These are phyloP conservation scores for Lagocephalus sceleratus DNA, from an alignment of 2,797 vertebrate genomes.

Conservation along the genomic window DNA sequence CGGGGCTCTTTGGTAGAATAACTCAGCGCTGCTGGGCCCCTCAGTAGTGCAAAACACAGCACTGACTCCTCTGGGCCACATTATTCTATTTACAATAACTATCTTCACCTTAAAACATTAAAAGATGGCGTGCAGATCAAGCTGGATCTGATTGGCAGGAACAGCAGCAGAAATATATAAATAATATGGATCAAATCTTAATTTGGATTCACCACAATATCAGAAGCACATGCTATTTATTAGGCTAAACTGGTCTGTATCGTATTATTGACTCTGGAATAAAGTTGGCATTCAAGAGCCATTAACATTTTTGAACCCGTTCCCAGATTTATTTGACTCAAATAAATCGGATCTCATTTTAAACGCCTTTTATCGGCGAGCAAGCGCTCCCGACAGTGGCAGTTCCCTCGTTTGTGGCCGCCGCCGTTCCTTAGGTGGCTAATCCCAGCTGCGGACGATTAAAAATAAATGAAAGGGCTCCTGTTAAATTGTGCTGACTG, in stretches of 20 bases:
- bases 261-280: neutral
- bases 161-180: too few species aligned
- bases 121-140: neutral
- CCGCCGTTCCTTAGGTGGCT: too few species aligned
- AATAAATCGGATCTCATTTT: too few species aligned
- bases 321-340: too few species aligned
- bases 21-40: slow-evolving; percentile 21
- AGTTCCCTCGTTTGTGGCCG: too few species aligned
- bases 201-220: neutral
- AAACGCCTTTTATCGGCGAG: too few species aligned
- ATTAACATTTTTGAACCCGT: too few species aligned
- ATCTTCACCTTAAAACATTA: neutral
- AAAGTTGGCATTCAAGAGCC: neutral
- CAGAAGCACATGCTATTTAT: neutral
- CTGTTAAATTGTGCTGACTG: neutral
- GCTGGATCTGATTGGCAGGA: too few species aligned
- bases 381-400: too few species aligned
- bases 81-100: slow-evolving; percentile 7
- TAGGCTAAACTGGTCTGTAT: neutral
- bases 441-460: neutral
- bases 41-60: slow-evolving; percentile 17
- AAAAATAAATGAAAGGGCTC: neutral
- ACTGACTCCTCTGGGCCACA: slow-evolving; percentile 8
- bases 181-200: neutral
- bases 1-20: slow-evolving; percentile 26